These are phyloP conservation scores for Drosophila elegans DNA, from an alignment of 1,140 invertebrate genomes.

Conservation along the genomic window DNA sequence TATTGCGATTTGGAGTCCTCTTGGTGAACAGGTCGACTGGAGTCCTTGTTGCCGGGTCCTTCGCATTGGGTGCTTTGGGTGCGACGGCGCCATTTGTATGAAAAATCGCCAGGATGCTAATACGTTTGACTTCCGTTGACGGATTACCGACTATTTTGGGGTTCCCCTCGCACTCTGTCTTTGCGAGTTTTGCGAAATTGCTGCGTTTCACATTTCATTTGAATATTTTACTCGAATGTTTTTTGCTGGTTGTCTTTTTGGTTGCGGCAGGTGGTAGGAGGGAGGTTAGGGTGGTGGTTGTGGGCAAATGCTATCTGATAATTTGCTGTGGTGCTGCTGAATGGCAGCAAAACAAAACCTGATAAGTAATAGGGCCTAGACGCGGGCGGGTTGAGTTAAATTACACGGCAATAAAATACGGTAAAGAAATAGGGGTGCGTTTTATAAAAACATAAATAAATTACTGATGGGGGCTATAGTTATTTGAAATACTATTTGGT, in stretches of 20 bases:
- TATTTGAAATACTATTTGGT: no score
- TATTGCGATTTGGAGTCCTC: constrained; percentile 3
- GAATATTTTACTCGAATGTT: constrained; percentile 72
- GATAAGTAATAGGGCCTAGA: constrained; percentile 70
- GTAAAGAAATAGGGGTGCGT: no score
- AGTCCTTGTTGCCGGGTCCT: constrained; percentile 32
- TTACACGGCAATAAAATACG: constrained; percentile 11
- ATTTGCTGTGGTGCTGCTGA: constrained; percentile 65
- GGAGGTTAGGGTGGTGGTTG: not conserved
- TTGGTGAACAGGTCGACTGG: constrained; percentile 12
- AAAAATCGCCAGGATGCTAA: constrained; percentile 84
- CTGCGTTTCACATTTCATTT: constrained; percentile 80
- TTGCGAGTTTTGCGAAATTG: constrained; percentile 55
- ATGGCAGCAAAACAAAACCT: constrained; percentile 58
- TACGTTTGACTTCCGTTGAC: constrained; percentile 84
- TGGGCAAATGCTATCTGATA: constrained; percentile 69
- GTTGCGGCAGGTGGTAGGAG: constrained; percentile 27
- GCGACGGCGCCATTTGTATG: constrained; percentile 79
- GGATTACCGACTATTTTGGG: constrained; percentile 81
- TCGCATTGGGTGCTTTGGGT: constrained; percentile 15
- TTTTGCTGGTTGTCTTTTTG: constrained; percentile 50
- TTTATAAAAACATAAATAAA: no score
- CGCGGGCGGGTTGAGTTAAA: constrained; percentile 1
- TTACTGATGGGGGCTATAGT: no score
- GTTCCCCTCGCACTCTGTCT: constrained; percentile 16